phyloP scores from a whole-genome alignment of 2,888 invertebrate species.

The Tridacna gigas region DNA sequence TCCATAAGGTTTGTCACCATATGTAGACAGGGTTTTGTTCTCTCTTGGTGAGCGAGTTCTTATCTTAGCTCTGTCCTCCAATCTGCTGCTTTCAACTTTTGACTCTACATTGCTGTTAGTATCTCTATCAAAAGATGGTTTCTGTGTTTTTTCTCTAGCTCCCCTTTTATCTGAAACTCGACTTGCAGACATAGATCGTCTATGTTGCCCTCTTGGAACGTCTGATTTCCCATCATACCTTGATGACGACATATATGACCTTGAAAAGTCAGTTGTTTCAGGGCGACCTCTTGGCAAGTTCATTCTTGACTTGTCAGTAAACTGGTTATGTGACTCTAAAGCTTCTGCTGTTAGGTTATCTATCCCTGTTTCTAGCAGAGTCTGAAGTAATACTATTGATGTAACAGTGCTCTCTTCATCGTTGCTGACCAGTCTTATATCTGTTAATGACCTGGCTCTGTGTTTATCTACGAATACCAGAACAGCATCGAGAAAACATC shows the following conservation, averaged over 20 bases:
- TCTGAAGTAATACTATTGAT: slow-evolving; percentile 54
- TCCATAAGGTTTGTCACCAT: background rate
- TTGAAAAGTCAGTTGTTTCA: slow-evolving; percentile 33
- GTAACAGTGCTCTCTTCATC: slow-evolving; percentile 62
- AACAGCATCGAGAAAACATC: slow-evolving; percentile 64
- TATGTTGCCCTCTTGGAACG: background rate
- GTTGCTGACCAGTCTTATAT: slow-evolving; percentile 65
- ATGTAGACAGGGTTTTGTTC: background rate
- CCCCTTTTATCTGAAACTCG: slow-evolving; percentile 14
- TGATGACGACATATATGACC: slow-evolving; percentile 3
- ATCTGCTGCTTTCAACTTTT: background rate
- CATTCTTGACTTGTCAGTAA: slow-evolving; percentile 28
- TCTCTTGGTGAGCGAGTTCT: slow-evolving; percentile 1
- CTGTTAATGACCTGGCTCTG: slow-evolving; percentile 22
- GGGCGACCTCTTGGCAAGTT: slow-evolving; percentile 48
- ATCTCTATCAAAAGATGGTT: background rate
- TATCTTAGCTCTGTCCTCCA: background rate
- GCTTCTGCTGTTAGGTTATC: slow-evolving; percentile 39
- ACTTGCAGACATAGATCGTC: slow-evolving; percentile 39
- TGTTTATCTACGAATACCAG: slow-evolving; percentile 41
- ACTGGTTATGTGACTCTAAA: slow-evolving; percentile 4
- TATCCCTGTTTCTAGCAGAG: slow-evolving; percentile 39
- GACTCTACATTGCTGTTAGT: slow-evolving; percentile 1
- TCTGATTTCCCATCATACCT: background rate
- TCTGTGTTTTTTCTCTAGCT: background rate